A percentile compares a stretch with the other conserved stretches of the same genome.
phyloP scores from a whole-genome alignment of 2,113 vertebrate genomes.

The Sminthopsis crassicaudata region DNA sequence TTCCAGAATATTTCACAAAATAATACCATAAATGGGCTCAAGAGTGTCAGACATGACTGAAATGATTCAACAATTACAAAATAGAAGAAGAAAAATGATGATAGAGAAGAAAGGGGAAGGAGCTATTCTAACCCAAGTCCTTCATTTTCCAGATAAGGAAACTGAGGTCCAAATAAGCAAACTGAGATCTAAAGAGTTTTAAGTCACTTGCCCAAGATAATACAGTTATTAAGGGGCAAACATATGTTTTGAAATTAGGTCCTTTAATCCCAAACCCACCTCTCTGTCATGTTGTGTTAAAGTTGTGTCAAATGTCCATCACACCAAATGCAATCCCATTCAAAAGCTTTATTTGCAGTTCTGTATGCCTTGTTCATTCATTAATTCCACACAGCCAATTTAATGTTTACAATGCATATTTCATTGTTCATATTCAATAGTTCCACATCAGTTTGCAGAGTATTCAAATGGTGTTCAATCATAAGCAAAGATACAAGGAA shows the following conservation, averaged over 20 bases:
- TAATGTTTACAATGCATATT: not conserved
- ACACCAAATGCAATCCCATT: not conserved
- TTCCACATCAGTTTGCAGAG: not conserved
- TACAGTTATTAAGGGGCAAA: not conserved
- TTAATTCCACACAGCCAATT: not conserved
- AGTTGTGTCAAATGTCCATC: not conserved
- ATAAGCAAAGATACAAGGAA: not conserved
- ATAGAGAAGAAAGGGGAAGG: not conserved
- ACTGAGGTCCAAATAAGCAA: not conserved
- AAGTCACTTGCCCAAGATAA: not conserved
- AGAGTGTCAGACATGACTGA: too few species aligned
- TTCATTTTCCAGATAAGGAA: not conserved
- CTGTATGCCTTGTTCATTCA: not conserved
- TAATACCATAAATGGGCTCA: not conserved
- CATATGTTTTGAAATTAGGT: not conserved
- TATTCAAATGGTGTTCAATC: not conserved
- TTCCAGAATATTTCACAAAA: not conserved
- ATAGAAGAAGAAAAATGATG: not conserved
- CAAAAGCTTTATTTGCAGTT: not conserved
- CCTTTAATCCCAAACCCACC: not conserved
- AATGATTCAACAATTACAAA: not conserved
- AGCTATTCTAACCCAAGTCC: not conserved
- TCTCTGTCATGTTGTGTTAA: not conserved
- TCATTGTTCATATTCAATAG: not conserved
- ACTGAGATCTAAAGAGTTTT: not conserved